phyloP scores from a whole-genome alignment of 2,113 vertebrate genomes.

The Sakesphorus luctuosus region DNA sequence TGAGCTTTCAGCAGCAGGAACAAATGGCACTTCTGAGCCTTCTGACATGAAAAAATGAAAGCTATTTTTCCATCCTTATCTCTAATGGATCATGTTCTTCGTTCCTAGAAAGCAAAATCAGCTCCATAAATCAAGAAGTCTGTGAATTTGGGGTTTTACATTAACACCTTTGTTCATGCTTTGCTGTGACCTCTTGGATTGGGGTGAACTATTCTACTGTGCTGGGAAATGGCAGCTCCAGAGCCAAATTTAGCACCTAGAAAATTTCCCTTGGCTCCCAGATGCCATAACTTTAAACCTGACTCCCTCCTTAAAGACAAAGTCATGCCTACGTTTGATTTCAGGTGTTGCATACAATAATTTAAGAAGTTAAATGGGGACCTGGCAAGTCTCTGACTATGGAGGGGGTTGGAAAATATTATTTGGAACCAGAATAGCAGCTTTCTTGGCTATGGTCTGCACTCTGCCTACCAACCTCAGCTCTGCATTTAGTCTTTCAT shows the following conservation, averaged over 20 bases:
- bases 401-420: conserved; percentile 31
- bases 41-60: not conserved
- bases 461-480: not conserved
- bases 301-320: conserved; percentile 34
- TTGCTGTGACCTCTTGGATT: conserved; percentile 38
- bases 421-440: conserved; percentile 31
- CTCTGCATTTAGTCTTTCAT: conserved; percentile 38
- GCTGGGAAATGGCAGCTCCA: conserved; percentile 61
- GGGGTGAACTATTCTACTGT: conserved; percentile 45
- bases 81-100: not conserved
- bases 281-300: conserved; percentile 32
- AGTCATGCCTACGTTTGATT: conserved; percentile 22
- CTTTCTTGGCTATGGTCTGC: conserved; percentile 1
- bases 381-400: not conserved
- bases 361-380: conserved; percentile 23
- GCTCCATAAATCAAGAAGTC: conserved; percentile 24
- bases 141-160: conserved; percentile 48
- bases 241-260: conserved; percentile 64
- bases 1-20: not conserved
- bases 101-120: conserved; percentile 39
- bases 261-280: conserved; percentile 57
- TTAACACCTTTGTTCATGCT: conserved; percentile 54
- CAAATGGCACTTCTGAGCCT: not conserved
- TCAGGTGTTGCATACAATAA: conserved; percentile 17
- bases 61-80: not conserved